Base-by-base conservation (phyloP, 1,140 invertebrate genomes). In the Cephus cinctus region DNA sequence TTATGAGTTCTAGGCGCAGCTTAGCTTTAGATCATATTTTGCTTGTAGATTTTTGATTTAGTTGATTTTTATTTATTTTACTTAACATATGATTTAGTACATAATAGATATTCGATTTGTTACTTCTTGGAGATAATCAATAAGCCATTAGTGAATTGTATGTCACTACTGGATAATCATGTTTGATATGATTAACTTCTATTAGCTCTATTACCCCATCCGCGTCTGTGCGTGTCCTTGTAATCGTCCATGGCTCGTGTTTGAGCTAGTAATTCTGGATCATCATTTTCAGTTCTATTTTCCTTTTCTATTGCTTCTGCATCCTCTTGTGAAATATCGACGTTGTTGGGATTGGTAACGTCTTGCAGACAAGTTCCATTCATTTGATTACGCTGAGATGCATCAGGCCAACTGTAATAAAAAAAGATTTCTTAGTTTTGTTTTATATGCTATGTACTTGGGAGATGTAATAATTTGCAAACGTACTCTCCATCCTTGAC, bases 161-260 rank as follows among this genome's bases (percentile, higher is more conserved):
- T n/a, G n/a, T n/a, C n/a, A n/a, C n/a, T n/a, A n/a, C n/a, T n/a
- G n/a, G 19, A 15, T 40, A 6, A 40, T 9, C 9, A 34, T 18
- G 5, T 15, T 45, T 36, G 27, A 15, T 14, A n/a, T 25, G 45
- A 68, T 79, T 82, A 91, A 76, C 92, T 94, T 60, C 89, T 79
- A 69, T 94, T 94, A 61, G 88, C 78, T 27, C 90, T 79, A 75
- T 95, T 96, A 20, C 93, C 93, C 85, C 88, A 92, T 2, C 93
- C 93, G 40, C 90, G 75, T 41, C 87, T 83, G 69, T 94, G 89
- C 21, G 85, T 87, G 78, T 97, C 94, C 74, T 94, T 96, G 67
- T 89, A 97, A 54, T 96, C 94, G 74, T 98, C 95, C 83, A 86
- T 87, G 45, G 80, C 81, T 39, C 90, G 78, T 58, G 83, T 76